These are phyloP conservation scores for Apogon talboti DNA, from an alignment of 2,797 vertebrate species.

Conservation along the genomic window DNA sequence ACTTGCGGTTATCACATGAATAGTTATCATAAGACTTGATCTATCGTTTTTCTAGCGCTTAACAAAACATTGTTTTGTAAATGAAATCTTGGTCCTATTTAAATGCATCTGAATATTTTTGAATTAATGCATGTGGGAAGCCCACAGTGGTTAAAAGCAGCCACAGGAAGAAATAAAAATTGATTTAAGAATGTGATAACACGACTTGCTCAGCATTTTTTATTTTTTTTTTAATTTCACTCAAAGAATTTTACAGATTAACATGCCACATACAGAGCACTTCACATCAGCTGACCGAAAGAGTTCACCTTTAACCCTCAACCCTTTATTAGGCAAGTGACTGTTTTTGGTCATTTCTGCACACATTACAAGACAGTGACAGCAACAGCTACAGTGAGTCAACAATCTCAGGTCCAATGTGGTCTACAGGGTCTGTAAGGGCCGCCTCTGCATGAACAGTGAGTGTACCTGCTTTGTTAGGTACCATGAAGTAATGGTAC, in stretches of 20 bases:
- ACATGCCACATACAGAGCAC: neutral
- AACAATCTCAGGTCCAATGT: too few species aligned
- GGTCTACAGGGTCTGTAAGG: too few species aligned
- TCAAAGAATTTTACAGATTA: constrained; percentile 1
- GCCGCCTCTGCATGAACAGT: too few species aligned
- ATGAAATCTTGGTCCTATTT: constrained; percentile 53
- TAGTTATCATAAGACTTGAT: constrained; percentile 50
- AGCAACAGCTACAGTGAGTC: too few species aligned
- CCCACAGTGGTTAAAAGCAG: constrained; percentile 31
- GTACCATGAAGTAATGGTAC: too few species aligned
- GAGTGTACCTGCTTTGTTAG: too few species aligned
- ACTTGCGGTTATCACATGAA: constrained; percentile 49
- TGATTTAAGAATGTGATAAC: constrained; percentile 42
- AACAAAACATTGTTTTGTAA: constrained; percentile 58
- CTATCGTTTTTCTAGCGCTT: constrained; percentile 36
- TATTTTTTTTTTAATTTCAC: constrained; percentile 25
- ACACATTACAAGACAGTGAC: too few species aligned
- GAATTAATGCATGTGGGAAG: constrained; percentile 45
- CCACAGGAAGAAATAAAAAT: constrained; percentile 27
- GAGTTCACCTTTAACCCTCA: constrained; percentile 1
- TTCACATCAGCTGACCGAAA: constrained; percentile 11
- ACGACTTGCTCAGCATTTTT: constrained; percentile 42
- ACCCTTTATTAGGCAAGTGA: too few species aligned
- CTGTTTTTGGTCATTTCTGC: too few species aligned
- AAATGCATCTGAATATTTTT: constrained; percentile 56